Base-by-base conservation (phyloP, 2,797 vertebrate species). In the Hypotaenidia okinawae region DNA sequence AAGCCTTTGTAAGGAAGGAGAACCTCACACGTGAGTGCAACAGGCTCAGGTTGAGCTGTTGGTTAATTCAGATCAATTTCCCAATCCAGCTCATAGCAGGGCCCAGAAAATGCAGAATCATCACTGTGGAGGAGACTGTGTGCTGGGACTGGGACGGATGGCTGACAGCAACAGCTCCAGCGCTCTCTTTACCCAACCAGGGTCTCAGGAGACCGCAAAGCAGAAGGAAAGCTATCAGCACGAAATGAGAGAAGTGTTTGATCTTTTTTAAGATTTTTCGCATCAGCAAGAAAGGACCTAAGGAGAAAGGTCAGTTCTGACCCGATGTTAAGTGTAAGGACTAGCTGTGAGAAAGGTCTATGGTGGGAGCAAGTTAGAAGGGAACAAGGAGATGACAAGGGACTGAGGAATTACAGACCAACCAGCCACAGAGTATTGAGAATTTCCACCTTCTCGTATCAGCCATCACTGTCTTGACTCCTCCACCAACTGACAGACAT, bases 101-200 rank as follows among this genome's bases (percentile, higher is more conserved):
- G 11, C 25, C 4, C 4, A 2, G 33, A 23, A 54, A 47, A 15
- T 0, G 3, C 23, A 45, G 66, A 54, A 19, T 6, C 54, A 39
- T 39, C 41, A 9, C 70, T 4, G 0, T 2, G 37, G 9, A 61
- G 77, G 37, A 25, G 55, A 4, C 1, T 0, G 54, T 14, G 41
- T 12, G 3, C 28, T 22, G 61, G 49, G 47, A 52, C 6, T 2
- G 45, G 61, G 59, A 39, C 1, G 10, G 0, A 0, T 10, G 23
- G 10, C 33, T 52, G 66, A 16, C 1, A 6, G 77, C 32, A 74
- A 32, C 49, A 80, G 64, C 25, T 35, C 45, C n/a, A n/a, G 49
- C 16, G 2, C 66, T 17, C 28, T 17, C 69, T 28, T 3, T 18
- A 43, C 39, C 51, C 51, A 66, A 69, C 55, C 25, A 19, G 7